Evolutionary conservation across 2,797 vertebrate species (phyloP).

Genomic region (Loriculus beryllinus): DNA sequence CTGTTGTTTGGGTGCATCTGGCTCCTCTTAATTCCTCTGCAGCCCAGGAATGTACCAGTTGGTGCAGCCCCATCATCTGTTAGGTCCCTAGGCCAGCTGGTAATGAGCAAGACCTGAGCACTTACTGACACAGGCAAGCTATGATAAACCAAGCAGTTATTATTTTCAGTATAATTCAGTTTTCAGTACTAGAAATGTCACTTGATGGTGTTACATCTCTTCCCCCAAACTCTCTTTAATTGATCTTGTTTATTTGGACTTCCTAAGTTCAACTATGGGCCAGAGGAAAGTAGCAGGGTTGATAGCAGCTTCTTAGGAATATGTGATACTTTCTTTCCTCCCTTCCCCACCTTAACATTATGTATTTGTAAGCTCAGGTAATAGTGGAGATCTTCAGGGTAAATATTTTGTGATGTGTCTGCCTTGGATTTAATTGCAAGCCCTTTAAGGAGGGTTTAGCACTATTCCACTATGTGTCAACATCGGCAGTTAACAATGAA

Average conservation of each 20-base stretch:
- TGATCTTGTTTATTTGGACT: background rate
- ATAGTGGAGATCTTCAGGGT: background rate
- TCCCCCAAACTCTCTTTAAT: background rate
- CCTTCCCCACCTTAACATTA: background rate
- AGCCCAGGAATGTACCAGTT: background rate
- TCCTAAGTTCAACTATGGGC: background rate
- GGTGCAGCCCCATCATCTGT: background rate
- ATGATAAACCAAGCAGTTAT: background rate
- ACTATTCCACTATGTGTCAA: background rate
- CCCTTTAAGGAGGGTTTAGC: background rate
- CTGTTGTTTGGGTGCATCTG: background rate
- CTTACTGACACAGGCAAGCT: background rate
- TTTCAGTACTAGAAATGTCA: background rate
- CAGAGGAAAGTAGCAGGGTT: background rate
- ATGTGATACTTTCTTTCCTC: background rate
- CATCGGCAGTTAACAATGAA: background rate
- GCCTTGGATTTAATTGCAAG: background rate
- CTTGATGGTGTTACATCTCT: background rate
- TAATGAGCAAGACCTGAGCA: background rate
- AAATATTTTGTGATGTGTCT: background rate
- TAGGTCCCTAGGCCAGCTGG: background rate
- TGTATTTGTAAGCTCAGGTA: background rate
- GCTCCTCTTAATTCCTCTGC: background rate
- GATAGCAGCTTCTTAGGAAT: background rate
- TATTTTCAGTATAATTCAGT: background rate